Base-by-base conservation (phyloP, 2,797 vertebrate genomes). In the Sebastes ruberrimus region DNA sequence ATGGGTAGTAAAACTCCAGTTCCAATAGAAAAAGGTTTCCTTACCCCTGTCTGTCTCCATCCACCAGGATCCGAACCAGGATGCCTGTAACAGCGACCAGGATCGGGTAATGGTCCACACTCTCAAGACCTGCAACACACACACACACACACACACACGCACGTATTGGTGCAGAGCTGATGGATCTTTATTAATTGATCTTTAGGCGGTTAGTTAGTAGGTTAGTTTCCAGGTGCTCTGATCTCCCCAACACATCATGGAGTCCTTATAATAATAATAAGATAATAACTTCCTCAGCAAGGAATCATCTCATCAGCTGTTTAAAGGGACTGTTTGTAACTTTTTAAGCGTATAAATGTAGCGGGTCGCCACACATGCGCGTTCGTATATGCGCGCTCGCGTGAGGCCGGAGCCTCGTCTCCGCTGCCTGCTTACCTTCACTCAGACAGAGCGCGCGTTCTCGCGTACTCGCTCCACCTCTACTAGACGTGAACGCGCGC, bases 21-120 rank as follows among this genome's bases (percentile, higher is more conserved):
- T 42, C 13, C 6, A n/a, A 61, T 10, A 11, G 59, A 38, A 28
- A 32, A 30, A 32, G 28, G 60, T 33, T 32, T 11, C 25, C 62
- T 46, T 52, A 67, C 64, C 64, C 64, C 42, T 67, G 64, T 52
- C 64, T 52, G 42, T 67, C 42, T 67, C 64, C 64, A 11, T 72
- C 70, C 35, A 57, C 70, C 30, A 59, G 69, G 53, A 56, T 42
- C 5, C 52, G n/a, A 6, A 71, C 56, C 23, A 42, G 55, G 56
- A 59, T 72, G 22, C 70, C 56, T 7, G 52, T 56, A 3, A 60
- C 56, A 10, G 56, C 52, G 14, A 71, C 56, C 14, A 56, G 42
- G 25, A 67, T 67, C 5, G 64, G 64, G 64, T 67, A 67, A 27
- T 67, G 64, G 42, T 67, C 64, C 42, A 67, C 64, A 10, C 64